These are phyloP conservation scores for Oscheius sp. DNA, from an alignment of 2,888 invertebrate genomes.

Conservation along the genomic window DNA sequence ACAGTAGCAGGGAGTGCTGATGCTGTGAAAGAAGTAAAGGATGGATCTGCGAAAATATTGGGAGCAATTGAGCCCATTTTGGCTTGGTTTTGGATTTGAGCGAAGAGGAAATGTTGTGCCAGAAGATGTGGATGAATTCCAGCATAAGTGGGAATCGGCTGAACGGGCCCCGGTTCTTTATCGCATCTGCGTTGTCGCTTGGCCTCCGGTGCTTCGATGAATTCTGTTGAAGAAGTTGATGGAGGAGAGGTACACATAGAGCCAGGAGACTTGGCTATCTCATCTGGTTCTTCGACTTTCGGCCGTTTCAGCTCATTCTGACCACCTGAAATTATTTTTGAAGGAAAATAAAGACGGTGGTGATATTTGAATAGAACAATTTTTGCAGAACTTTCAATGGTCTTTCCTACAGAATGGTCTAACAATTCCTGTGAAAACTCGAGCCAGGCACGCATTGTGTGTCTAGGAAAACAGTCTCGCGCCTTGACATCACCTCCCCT, in stretches of 20 bases:
- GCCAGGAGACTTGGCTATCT: conserved; percentile 3
- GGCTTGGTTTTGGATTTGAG: conserved; percentile 14
- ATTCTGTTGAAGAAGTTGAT: conserved; percentile 20
- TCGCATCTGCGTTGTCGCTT: background rate
- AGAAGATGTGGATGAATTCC: background rate
- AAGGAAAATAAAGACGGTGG: too few relatives aligned
- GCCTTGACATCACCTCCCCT: conserved; percentile 9
- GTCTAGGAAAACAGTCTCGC: conserved; percentile 21
- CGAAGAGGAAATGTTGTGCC: conserved; percentile 25
- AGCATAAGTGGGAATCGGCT: conserved; percentile 12
- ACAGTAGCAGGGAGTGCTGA: background rate
- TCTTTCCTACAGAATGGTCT: conserved; percentile 1
- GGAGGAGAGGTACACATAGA: conserved; percentile 20
- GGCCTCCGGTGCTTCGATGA: conserved; percentile 6
- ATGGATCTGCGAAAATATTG: too few relatives aligned
- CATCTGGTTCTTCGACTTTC: background rate
- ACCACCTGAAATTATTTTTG: conserved; percentile 23
- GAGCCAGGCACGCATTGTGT: conserved; percentile 29
- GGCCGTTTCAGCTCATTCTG: conserved; percentile 2
- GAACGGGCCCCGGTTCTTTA: conserved; percentile 6
- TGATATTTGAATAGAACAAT: background rate
- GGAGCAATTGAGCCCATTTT: conserved; percentile 29
- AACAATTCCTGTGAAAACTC: conserved; percentile 7
- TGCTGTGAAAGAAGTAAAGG: too few relatives aligned
- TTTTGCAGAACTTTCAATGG: background rate